phyloP scores from a whole-genome alignment of 2,888 invertebrate species.

The Melanophora roralis region DNA sequence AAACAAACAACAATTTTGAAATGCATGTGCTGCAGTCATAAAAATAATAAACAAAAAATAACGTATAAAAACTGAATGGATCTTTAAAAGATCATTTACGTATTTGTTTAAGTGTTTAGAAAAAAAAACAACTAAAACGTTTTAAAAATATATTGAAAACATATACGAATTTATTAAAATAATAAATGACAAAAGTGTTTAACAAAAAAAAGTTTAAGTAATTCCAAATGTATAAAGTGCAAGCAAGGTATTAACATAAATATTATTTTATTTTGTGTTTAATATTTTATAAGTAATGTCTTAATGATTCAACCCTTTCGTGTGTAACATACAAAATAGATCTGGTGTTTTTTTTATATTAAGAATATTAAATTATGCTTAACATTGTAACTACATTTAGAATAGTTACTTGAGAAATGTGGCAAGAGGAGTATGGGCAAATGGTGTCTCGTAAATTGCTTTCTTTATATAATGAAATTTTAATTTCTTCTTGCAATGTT shows the following conservation, averaged over 20 bases:
- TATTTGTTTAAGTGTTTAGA: not conserved
- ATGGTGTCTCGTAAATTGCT: constrained; percentile 9
- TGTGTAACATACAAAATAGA: not conserved
- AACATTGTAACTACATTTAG: not conserved
- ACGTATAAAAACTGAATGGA: constrained; percentile 12
- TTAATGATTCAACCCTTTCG: not conserved
- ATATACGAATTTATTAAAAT: not conserved
- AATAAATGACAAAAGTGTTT: not conserved
- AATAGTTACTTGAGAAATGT: not conserved
- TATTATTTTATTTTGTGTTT: not conserved
- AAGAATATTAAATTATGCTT: not conserved
- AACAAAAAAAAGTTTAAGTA: not conserved
- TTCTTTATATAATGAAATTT: constrained; percentile 57
- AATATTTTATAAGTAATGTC: not conserved
- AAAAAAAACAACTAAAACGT: not conserved
- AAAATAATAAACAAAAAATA: constrained; percentile 28
- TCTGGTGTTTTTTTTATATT: not conserved
- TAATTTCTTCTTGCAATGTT: constrained; percentile 51
- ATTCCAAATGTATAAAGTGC: not conserved
- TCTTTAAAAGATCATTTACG: constrained; percentile 24
- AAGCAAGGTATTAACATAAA: not conserved
- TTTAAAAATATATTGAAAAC: not conserved
- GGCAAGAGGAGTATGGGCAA: not conserved
- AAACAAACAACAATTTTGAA: constrained; percentile 26
- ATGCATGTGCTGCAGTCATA: constrained; percentile 42